phyloP scores from a whole-genome alignment of 2,888 invertebrate genomes.

The Conomelus anceps region DNA sequence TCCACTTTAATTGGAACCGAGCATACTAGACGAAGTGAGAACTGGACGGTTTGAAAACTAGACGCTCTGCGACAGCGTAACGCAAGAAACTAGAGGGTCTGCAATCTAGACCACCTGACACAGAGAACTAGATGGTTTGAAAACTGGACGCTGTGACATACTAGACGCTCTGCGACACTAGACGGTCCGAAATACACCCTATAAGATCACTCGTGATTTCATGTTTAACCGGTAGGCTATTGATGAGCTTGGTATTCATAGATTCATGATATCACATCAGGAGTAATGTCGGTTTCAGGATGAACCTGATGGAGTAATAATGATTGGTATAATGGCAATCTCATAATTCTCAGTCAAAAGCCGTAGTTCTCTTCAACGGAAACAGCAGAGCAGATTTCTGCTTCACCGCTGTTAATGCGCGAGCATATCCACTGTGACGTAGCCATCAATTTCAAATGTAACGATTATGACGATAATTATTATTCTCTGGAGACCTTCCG shows the following conservation, averaged over 20 bases:
- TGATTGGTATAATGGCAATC: neutral
- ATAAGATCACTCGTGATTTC: neutral
- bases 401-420: neutral
- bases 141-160: too few species aligned
- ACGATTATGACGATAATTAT: neutral
- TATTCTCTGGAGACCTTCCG: neutral
- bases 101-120: too few species aligned
- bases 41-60: too few species aligned
- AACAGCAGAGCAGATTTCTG: neutral
- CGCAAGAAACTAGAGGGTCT: too few species aligned
- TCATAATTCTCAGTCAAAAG: neutral
- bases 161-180: too few species aligned
- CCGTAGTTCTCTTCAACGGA: neutral
- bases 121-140: too few species aligned
- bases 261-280: neutral
- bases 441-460: neutral
- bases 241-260: neutral
- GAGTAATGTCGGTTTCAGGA: neutral
- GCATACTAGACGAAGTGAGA: too few species aligned
- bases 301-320: neutral
- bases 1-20: too few species aligned
- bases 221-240: too few species aligned
- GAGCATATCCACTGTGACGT: neutral
- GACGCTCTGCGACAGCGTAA: too few species aligned
- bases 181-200: too few species aligned